Conservation (phyloP, 2,888 invertebrate genomes). For the Thymelicus acteon region DNA sequence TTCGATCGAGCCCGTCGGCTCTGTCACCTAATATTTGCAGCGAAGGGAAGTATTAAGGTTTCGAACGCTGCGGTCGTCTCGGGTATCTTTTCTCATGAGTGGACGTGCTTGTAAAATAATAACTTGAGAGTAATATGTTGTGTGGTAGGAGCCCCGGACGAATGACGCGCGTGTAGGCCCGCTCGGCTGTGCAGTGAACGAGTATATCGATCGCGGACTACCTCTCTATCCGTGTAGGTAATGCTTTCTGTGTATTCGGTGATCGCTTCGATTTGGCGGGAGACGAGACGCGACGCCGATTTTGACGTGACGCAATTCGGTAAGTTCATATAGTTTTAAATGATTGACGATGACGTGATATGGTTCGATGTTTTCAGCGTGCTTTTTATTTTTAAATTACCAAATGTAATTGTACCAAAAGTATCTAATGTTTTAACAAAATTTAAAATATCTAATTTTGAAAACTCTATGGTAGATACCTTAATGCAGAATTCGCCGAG, state of each 20-base stretch:
- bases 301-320: conserved; percentile 43
- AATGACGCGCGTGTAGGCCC: conserved; percentile 65
- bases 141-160: conserved; percentile 72
- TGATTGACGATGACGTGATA: neutral
- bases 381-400: neutral
- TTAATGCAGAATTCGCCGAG: no score
- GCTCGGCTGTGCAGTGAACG: conserved; percentile 68
- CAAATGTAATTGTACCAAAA: neutral
- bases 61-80: conserved; percentile 84
- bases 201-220: conserved; percentile 76
- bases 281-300: conserved; percentile 60
- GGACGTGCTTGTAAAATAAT: conserved; percentile 83
- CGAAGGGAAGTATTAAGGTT: conserved; percentile 85
- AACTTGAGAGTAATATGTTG: conserved; percentile 81
- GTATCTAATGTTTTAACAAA: no score
- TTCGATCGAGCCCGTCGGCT: conserved; percentile 67
- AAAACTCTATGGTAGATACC: no score
- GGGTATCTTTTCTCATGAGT: conserved; percentile 85
- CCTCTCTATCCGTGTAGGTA: conserved; percentile 63
- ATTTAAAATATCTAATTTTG: no score
- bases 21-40: conserved; percentile 83
- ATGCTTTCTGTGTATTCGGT: conserved; percentile 72
- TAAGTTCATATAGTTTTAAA: conserved; percentile 41
- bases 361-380: neutral
- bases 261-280: conserved; percentile 76